Base-by-base conservation (phyloP, 2,113 vertebrate genomes). In the Lota lota region DNA sequence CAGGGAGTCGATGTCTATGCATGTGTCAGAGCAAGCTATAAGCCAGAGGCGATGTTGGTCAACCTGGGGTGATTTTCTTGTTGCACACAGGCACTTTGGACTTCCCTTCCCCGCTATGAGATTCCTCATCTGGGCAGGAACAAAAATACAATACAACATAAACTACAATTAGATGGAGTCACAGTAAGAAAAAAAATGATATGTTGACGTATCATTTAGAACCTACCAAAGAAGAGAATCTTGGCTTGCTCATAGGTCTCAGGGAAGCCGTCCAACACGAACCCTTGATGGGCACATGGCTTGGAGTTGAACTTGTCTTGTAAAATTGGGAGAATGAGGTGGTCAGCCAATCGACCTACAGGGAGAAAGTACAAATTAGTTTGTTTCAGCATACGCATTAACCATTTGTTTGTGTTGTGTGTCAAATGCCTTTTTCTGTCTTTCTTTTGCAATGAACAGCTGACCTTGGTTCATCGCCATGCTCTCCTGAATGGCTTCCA, bases 41-140 rank as follows among this genome's bases (percentile, higher is more conserved):
- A 3, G 53, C 3, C 16, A 56, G n/a, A 56, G 53, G n/a, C 5
- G 15, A 18, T 7, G n/a, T 56, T 17, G 1, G 10, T 56, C 16
- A 18, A 99, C 97, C 97, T 88, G 96, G 96, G 51, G 73, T 87
- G 51, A 91, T 93, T 73, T 83, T 63, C 75, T 88, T 87, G 78
- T 91, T 89, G 75, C 36, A 84, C 47, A 65, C 85, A 47, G 86
- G 77, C 17, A 83, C 36, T 78, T 90, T 91, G 61, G 83, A 68
- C 67, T 22, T 36, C 18, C 0, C 24, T 15, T 92, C 91, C 11
- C 91, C 92, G 11, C 66, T 18, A 4, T 94, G 92, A 3, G 89
- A 87, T 0, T 94, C 94, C 0, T 93, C 58, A 20, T 59, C 92
- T 56, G 17, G 17, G 53, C n/a, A 17, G 53, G 40, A 47, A 2